Evolutionary conservation across 2,888 invertebrate species (phyloP).

Genomic region (Hirtodrosophila confusa): DNA sequence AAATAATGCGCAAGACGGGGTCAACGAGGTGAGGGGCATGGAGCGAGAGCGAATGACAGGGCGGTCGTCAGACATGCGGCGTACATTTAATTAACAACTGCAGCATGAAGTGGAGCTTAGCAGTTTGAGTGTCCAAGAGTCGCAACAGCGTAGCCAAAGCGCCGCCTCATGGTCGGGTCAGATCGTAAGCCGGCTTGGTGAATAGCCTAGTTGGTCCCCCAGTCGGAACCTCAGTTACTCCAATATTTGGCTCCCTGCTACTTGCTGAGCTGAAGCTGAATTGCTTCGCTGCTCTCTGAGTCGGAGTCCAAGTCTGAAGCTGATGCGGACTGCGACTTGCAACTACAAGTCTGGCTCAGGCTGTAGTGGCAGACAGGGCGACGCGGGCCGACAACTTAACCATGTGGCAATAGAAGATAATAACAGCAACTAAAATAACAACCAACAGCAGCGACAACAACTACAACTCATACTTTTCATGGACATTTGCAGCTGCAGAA

Average conservation of each 20-base stretch:
- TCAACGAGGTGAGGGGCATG: not conserved
- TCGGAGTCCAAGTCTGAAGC: conserved; percentile 8
- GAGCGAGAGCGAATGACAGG: not conserved
- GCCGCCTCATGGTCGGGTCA: conserved; percentile 21
- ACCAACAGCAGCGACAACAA: conserved; percentile 6
- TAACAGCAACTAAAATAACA: conserved; percentile 23
- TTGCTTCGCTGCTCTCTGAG: conserved; percentile 8
- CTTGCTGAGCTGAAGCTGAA: conserved; percentile 4
- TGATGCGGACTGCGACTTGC: conserved; percentile 2
- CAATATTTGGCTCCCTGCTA: not conserved
- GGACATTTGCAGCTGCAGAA: conserved; percentile 39
- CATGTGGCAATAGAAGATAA: conserved; percentile 56
- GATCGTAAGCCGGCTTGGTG: too few species aligned
- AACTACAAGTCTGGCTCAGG: conserved; percentile 15
- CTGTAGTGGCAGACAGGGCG: conserved; percentile 52
- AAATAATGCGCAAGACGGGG: conserved; percentile 44
- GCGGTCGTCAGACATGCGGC: not conserved
- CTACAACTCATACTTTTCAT: conserved; percentile 15
- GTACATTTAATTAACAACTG: conserved; percentile 39
- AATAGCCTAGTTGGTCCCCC: too few species aligned
- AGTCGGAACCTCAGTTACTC: too few species aligned
- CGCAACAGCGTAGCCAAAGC: not conserved
- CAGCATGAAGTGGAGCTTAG: conserved; percentile 19
- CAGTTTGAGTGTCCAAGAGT: conserved; percentile 1
- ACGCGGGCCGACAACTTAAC: conserved; percentile 46